These are phyloP conservation scores for Portevinia maculata DNA, from an alignment of 2,888 invertebrate genomes.

Conservation along the genomic window DNA sequence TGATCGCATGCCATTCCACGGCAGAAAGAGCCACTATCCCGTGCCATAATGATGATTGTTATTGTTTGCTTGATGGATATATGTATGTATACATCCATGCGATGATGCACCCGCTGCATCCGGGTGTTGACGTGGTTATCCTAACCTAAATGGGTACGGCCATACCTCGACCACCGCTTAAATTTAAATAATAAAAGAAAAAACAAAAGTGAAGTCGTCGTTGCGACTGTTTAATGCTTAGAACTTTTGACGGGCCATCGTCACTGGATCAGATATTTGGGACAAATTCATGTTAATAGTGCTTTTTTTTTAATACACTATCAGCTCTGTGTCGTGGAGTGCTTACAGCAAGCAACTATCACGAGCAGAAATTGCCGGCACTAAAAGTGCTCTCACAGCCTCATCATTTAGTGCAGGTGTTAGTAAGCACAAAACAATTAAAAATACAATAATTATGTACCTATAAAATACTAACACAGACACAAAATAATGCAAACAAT, in stretches of 20 bases:
- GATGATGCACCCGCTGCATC: conserved; percentile 58
- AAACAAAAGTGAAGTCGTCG: conserved; percentile 4
- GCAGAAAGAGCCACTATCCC: conserved; percentile 24
- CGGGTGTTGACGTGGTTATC: conserved; percentile 45
- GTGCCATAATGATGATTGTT: conserved; percentile 66
- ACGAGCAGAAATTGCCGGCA: too few species aligned
- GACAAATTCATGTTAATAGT: conserved; percentile 21
- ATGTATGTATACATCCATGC: conserved; percentile 11
- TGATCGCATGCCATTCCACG: conserved; percentile 7
- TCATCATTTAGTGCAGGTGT: too few species aligned
- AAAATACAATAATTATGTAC: too few species aligned
- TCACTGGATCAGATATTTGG: conserved; percentile 41
- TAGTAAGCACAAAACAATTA: too few species aligned
- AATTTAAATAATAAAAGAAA: conserved; percentile 22
- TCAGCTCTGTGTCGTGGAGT: too few species aligned
- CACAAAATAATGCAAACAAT: too few species aligned
- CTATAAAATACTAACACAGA: too few species aligned
- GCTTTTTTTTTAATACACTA: too few species aligned
- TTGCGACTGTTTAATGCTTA: conserved; percentile 8
- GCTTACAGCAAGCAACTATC: too few species aligned
- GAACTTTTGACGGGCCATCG: conserved; percentile 27
- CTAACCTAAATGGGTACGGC: conserved; percentile 6
- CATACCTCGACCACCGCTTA: conserved; percentile 17
- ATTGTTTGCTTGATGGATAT: conserved; percentile 67
- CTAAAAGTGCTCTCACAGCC: too few species aligned